phyloP scores from a whole-genome alignment of 2,113 vertebrate genomes.

The Etheostoma spectabile region DNA sequence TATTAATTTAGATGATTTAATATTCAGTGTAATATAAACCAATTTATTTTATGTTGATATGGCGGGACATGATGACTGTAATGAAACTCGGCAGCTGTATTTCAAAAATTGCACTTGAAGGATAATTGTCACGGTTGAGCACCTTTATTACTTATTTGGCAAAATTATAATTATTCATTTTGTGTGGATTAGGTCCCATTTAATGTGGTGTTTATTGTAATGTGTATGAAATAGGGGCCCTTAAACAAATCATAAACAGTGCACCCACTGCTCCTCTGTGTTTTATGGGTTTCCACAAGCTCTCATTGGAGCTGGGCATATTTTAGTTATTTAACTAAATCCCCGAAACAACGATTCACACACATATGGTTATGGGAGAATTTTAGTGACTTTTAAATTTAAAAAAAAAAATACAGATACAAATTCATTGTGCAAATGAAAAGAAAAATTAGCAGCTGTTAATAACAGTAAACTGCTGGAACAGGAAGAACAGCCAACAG shows the following conservation, averaged over 20 bases:
- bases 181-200: neutral
- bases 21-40: neutral
- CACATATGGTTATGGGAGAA: neutral
- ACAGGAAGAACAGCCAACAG: neutral
- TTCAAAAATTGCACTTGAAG: neutral
- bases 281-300: constrained; percentile 55
- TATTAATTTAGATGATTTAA: neutral
- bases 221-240: constrained; percentile 28
- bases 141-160: neutral
- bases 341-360: neutral
- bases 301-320: constrained; percentile 17
- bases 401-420: neutral
- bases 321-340: constrained; percentile 38
- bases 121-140: neutral
- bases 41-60: neutral
- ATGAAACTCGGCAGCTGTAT: neutral
- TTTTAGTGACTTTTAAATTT: neutral
- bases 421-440: neutral
- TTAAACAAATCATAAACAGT: constrained; percentile 55
- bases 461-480: neutral
- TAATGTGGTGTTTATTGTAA: constrained; percentile 15
- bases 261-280: constrained; percentile 34
- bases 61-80: constrained; percentile 6
- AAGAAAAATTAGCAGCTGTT: neutral
- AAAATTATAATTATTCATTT: neutral